Base-by-base conservation (phyloP, 2,888 invertebrate species). In the Drosophila tanythrix region DNA sequence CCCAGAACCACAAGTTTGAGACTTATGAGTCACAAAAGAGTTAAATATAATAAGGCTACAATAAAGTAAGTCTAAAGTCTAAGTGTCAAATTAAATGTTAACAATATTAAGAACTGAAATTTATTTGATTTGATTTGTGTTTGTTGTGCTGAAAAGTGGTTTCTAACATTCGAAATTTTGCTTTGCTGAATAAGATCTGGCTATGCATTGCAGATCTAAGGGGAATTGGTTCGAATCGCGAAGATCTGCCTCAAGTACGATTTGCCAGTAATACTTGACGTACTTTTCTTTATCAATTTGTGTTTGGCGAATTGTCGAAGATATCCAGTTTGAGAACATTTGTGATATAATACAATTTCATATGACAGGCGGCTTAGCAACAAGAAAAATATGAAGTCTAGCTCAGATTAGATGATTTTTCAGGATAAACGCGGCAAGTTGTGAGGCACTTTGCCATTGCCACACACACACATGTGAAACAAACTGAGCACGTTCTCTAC, bases 321-420 rank as follows among this genome's bases (percentile, higher is more conserved):
- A 31, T 50, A 59, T 46, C 4, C 15, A 1, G 48, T 38, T 33
- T 4, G 15, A 25, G 81, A 83, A 81, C 57, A n/a, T 35, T 5
- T 7, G 0, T 2, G 0, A 50, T 57, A 57, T 35, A 56, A 76
- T 70, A 81, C 74, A 80, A 76, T 79, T 79, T 80, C 69, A 79
- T 79, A 72, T 79, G 84, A 69, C 88, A 82, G 79, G 79, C 83
- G 76, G 87, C 85, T 87, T 89, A 87, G 80, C 80, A 79, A 74
- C 71, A 89, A 79, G 88, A 89, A 87, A 87, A 87, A 89, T 87
- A 89, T 87, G 85, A 88, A 87, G 88, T 89, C 87, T 87, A 72
- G 89, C 83, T 75, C 74, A 88, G 83, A 90, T 83, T 84, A 89
- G 83, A 85, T 85, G 83, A 89, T 89, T 88, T 90, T 87, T 87